phyloP scores from a whole-genome alignment of 2,888 invertebrate species.

The Idaea aversata region DNA sequence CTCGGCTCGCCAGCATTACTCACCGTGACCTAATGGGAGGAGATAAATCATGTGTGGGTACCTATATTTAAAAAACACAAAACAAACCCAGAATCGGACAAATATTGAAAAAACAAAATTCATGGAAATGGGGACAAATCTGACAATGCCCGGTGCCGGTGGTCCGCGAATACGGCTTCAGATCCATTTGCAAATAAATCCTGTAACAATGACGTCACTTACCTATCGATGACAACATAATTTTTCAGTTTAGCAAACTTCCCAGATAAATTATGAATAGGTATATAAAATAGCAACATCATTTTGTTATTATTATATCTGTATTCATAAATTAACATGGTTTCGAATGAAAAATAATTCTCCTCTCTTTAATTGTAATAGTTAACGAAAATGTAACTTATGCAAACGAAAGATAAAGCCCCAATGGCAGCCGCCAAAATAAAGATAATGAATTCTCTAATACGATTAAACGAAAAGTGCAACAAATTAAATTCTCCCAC shows the following conservation, averaged over 20 bases:
- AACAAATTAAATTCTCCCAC: conserved; percentile 78
- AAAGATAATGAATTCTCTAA: conserved; percentile 60
- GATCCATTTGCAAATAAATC: conserved; percentile 56
- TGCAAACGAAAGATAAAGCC: conserved; percentile 56
- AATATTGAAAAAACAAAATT: conserved; percentile 76
- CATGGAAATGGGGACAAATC: conserved; percentile 77
- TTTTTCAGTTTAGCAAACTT: background rate
- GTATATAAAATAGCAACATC: background rate
- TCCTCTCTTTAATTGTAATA: background rate
- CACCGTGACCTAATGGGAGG: conserved; percentile 75
- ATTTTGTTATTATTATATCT: background rate
- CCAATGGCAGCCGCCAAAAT: conserved; percentile 37
- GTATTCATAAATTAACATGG: background rate
- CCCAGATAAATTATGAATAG: background rate
- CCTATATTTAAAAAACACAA: conserved; percentile 64
- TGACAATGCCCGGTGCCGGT: conserved; percentile 64
- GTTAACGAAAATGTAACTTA: conserved; percentile 26
- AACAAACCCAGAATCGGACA: conserved; percentile 61
- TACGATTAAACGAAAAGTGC: conserved; percentile 67
- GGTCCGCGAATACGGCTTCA: conserved; percentile 52
- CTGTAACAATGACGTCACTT: conserved; percentile 41
- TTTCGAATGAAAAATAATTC: background rate
- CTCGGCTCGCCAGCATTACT: conserved; percentile 65
- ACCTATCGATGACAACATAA: background rate
- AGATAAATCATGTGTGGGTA: conserved; percentile 70